Percentiles rank a stretch among this genome's conserved stretches.
Conservation (phyloP, 2,797 vertebrate species). For the Gallirallus australis region DNA sequence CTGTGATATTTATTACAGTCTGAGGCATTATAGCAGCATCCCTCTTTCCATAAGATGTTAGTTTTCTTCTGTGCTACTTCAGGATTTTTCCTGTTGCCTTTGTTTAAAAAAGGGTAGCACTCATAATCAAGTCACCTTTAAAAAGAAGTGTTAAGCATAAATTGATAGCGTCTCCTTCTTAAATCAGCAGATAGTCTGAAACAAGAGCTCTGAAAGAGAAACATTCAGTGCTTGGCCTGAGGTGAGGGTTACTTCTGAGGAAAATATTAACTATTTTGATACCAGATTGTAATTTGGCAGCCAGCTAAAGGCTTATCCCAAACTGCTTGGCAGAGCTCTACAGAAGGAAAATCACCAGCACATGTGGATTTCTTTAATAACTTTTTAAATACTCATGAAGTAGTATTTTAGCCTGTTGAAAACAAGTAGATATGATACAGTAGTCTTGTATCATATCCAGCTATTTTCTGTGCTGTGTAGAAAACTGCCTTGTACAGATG, state of each 20-base stretch:
- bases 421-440: background rate
- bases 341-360: background rate
- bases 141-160: slow-evolving; percentile 30
- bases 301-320: background rate
- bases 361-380: background rate
- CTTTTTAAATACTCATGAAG: background rate
- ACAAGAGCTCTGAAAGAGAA: slow-evolving; percentile 11
- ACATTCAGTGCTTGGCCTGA: background rate
- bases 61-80: background rate
- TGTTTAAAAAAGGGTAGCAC: background rate
- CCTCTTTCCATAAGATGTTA: background rate
- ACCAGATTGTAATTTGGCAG: background rate
- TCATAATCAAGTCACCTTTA: slow-evolving; percentile 12
- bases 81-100: background rate
- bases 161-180: slow-evolving; percentile 27
- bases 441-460: background rate
- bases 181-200: slow-evolving; percentile 5
- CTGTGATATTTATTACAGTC: background rate
- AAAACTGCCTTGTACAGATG: background rate
- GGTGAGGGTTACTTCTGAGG: background rate
- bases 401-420: background rate
- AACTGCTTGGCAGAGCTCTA: background rate
- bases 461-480: background rate
- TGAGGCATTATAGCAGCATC: background rate
- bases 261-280: background rate